Percentiles rank a stretch among this genome's conserved stretches.
Conservation (phyloP, 2,888 invertebrate species). For the Ichneumoninae sp. region DNA sequence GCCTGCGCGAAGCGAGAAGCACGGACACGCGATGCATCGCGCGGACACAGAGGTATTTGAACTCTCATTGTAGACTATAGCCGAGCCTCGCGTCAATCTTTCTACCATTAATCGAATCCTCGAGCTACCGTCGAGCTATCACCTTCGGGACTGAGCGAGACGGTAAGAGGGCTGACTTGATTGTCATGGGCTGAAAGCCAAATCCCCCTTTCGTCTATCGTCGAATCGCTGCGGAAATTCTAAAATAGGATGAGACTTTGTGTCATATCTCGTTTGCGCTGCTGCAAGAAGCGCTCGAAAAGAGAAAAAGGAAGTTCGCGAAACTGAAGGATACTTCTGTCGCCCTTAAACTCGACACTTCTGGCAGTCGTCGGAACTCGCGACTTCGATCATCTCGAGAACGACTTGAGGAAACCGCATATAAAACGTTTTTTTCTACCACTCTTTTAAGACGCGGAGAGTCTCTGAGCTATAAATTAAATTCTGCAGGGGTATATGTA, state of each 20-base stretch:
- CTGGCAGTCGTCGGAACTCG: slow-evolving; percentile 21
- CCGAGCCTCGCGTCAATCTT: slow-evolving; percentile 19
- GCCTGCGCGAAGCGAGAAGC: background rate
- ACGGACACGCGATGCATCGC: slow-evolving; percentile 24
- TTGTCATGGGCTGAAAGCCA: slow-evolving; percentile 26
- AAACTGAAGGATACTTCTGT: background rate
- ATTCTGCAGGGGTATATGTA: slow-evolving; percentile 11
- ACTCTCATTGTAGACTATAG: slow-evolving; percentile 2
- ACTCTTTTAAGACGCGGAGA: background rate
- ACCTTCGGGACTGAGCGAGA: background rate
- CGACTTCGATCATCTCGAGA: slow-evolving; percentile 33
- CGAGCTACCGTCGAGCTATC: background rate
- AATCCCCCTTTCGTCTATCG: background rate
- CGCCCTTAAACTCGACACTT: background rate
- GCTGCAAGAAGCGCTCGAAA: background rate
- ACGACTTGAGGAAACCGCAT: slow-evolving; percentile 13
- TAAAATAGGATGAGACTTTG: slow-evolving; percentile 1
- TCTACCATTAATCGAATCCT: slow-evolving; percentile 31
- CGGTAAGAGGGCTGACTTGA: slow-evolving; percentile 1
- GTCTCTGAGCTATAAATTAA: slow-evolving; percentile 25
- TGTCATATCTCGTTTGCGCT: background rate
- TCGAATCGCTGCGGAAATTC: slow-evolving; percentile 5
- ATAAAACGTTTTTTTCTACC: background rate
- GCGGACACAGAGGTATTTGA: slow-evolving; percentile 20
- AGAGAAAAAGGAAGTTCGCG: background rate